These are phyloP conservation scores for Megaustenia siamemsis DNA, from an alignment of 2,888 invertebrate genomes.

Conservation along the genomic window DNA sequence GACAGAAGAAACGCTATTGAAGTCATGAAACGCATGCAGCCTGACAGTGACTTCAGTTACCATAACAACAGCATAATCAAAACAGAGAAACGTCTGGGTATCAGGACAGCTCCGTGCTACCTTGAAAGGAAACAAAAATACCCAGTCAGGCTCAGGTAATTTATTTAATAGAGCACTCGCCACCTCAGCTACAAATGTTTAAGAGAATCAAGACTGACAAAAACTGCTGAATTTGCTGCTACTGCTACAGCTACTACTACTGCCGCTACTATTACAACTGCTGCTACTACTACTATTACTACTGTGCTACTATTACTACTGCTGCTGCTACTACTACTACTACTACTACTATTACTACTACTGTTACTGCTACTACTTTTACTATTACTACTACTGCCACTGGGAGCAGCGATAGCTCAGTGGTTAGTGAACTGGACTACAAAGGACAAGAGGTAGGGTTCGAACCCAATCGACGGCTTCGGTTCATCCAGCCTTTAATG, in stretches of 20 bases:
- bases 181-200: no score
- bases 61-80: conserved; percentile 68
- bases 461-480: no score
- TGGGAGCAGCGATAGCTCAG: no score
- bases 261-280: background rate
- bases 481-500: no score
- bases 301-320: conserved; percentile 18
- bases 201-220: no score
- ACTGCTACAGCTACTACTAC: no score
- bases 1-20: conserved; percentile 70
- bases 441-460: no score
- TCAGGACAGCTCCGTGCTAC: conserved; percentile 68
- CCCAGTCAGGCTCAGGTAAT: conserved; percentile 62
- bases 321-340: no score
- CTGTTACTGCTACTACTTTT: background rate
- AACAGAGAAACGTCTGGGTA: conserved; percentile 67
- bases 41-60: conserved; percentile 70
- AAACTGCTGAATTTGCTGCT: no score
- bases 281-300: conserved; percentile 18
- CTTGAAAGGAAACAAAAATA: conserved; percentile 66
- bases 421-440: no score
- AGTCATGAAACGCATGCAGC: conserved; percentile 68
- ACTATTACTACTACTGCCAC: conserved; percentile 14
- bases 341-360: background rate
- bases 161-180: no score